Evolutionary conservation across 64 coral and sea anemone genomes (phyloP), one percentile per base, ranked within the genome.

Genomic region (Exaiptasia diaphana): DNA sequence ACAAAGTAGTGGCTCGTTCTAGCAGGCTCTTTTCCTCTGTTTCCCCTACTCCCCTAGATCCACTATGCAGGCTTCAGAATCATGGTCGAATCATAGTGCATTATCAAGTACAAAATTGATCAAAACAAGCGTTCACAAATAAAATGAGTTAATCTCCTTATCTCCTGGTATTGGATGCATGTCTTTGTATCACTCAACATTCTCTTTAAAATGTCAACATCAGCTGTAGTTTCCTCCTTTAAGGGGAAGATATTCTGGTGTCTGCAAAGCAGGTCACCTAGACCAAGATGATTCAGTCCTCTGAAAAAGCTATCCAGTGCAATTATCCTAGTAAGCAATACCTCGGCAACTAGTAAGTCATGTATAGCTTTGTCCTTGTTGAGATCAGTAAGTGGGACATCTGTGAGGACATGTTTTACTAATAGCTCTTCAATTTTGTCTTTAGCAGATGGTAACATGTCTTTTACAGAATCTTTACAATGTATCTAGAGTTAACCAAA

Each of bases 361-460:
- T 46, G 10, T 50, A 75, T 32, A 53, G 71, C 71, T 43, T 75
- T 75, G 22, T 75, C 71, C 32, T 26, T 75, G 46, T 75, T 75
- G 15, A 75, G 23, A 25, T 75, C 71, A 18, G 71, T 75, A 20
- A 75, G n/a, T 23, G 71, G 71, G 0, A 75, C 71, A 75, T 75
- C 71, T 18, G 71, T 75, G 23, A 75, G 27, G 48, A n/a, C 25
- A 48, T 53, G 71, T 11, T 49, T 32, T 50, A 75, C 41, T 30
- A 75, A 20, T 20, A 37, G 65, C 11, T 69, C 65, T 69, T 69
- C 65, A 69, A 37, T 36, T 69, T 69, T 69, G 35, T 69, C 65
- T 69, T 34, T 69, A 20, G 17, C 22, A 4, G 14, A 9, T 20
- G 39, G 17, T 20, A 31, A 14, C 10, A 69, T 37, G 4, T 69